Percentiles rank a stretch among this genome's conserved stretches.
Conservation (phyloP, 2,113 vertebrate species). For the Eupsittula cactorum region DNA sequence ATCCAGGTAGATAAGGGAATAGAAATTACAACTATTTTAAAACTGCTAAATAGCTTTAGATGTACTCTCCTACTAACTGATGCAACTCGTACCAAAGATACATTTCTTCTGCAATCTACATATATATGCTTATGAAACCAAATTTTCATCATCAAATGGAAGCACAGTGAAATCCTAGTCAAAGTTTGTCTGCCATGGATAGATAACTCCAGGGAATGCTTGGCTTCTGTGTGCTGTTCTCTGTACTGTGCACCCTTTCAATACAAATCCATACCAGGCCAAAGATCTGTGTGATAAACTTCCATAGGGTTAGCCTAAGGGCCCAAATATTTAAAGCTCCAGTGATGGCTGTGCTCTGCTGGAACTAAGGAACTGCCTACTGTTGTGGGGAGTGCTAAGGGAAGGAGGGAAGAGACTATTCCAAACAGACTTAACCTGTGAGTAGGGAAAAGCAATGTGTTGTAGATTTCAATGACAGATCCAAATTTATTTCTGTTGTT, state of each 20-base stretch:
- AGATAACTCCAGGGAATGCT: background rate
- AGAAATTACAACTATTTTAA: background rate
- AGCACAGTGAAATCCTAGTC: background rate
- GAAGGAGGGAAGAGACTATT: background rate
- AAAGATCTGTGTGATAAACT: background rate
- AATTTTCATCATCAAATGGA: background rate
- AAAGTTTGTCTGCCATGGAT: background rate
- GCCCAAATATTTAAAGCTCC: background rate
- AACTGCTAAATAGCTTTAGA: background rate
- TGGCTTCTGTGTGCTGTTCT: background rate
- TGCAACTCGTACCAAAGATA: background rate
- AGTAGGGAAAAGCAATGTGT: background rate
- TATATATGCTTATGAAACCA: background rate
- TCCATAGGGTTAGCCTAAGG: background rate
- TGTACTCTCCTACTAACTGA: background rate
- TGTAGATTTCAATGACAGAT: background rate
- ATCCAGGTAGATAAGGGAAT: background rate
- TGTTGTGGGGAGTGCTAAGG: rapidly evolving
- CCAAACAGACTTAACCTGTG: background rate
- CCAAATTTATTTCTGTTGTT: background rate
- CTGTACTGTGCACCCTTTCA: background rate
- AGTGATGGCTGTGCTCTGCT: background rate
- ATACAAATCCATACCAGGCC: background rate
- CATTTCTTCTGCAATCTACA: background rate
- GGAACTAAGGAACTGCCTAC: background rate